These are phyloP conservation scores for Brienomyrus longianalis DNA, from an alignment of 2,113 vertebrate species.

Conservation along the genomic window DNA sequence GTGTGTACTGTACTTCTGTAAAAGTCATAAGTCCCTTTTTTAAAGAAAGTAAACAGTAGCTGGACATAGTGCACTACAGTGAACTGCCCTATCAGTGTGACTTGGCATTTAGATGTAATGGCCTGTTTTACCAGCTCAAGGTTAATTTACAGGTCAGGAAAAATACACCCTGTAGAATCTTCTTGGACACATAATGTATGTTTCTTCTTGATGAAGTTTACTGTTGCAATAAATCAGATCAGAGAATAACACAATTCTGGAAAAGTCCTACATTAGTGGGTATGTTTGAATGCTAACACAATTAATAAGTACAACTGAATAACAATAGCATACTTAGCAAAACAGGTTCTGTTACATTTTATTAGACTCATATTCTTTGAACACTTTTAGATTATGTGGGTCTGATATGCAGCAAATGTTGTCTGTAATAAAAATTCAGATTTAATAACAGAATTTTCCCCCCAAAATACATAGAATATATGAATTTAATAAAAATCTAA, in stretches of 20 bases:
- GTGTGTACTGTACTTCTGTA: not conserved
- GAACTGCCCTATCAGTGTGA: conserved; percentile 13
- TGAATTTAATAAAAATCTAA: not conserved
- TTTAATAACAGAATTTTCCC: not conserved
- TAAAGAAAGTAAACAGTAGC: not conserved
- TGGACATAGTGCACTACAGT: not conserved
- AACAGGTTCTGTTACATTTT: not conserved
- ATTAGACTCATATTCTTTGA: not conserved
- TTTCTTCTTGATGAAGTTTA: conserved; percentile 11
- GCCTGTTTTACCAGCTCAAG: conserved; percentile 20
- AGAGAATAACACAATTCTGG: not conserved
- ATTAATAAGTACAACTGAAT: not conserved
- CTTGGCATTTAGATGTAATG: conserved; percentile 30
- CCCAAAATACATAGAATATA: not conserved
- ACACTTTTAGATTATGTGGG: not conserved
- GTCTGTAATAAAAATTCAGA: not conserved
- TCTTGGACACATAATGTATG: not conserved
- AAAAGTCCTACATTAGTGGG: conserved; percentile 10
- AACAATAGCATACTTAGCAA: not conserved
- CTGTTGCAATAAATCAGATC: not conserved
- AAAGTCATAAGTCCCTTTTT: not conserved
- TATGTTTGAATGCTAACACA: conserved; percentile 4
- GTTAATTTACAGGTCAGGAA: conserved; percentile 28
- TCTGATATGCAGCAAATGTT: not conserved
- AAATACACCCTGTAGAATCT: conserved; percentile 21